Conservation (phyloP, 2,113 vertebrate genomes). For the Muntiacus muntjak region DNA sequence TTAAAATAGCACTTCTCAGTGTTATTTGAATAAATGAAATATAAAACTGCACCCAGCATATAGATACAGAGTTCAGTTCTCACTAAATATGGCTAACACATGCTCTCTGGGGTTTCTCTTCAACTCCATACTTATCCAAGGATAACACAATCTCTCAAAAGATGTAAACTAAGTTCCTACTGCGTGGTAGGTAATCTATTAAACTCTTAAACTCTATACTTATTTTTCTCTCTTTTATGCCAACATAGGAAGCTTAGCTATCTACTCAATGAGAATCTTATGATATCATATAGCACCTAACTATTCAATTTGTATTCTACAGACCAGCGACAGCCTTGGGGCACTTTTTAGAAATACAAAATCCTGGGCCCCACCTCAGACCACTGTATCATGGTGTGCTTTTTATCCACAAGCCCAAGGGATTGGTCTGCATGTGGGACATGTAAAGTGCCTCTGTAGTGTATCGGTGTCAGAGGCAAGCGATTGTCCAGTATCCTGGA, state of each 20-base stretch:
- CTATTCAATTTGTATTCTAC: neutral
- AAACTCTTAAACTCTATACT: neutral
- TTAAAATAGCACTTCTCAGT: conserved; percentile 9
- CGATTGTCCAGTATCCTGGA: neutral
- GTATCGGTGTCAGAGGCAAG: neutral
- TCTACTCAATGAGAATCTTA: neutral
- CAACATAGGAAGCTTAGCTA: neutral
- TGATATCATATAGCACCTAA: neutral
- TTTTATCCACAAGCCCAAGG: neutral
- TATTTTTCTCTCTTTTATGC: neutral
- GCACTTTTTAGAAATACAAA: neutral
- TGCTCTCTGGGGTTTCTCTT: neutral
- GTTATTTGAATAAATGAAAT: neutral
- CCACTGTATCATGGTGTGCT: neutral
- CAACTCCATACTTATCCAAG: neutral
- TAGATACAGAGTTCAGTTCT: neutral
- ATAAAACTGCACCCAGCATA: neutral
- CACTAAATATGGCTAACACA: neutral
- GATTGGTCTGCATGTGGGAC: accelerated
- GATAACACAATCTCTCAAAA: neutral
- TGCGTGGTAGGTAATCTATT: neutral
- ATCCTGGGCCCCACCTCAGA: neutral
- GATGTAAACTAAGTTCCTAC: neutral
- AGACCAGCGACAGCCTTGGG: neutral
- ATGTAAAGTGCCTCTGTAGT: neutral